Evolutionary conservation across 2,797 vertebrate genomes (phyloP).

Genomic region (Hydrolagus colliei): DNA sequence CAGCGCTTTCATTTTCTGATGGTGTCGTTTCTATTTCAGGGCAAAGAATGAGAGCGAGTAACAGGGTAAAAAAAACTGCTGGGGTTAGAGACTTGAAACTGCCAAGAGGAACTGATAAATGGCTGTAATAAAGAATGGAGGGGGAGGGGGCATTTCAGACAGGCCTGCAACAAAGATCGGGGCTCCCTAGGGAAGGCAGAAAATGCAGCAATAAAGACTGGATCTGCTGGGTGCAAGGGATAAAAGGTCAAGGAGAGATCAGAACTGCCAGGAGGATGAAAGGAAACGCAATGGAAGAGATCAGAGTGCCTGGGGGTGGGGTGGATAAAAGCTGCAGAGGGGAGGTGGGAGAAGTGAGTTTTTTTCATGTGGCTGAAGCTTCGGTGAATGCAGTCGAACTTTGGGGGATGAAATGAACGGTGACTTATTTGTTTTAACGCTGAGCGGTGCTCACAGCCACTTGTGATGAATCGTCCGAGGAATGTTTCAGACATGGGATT

Average conservation of each 20-base stretch:
- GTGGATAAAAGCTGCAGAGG: background rate
- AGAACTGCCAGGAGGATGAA: constrained; percentile 16
- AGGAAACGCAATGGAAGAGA: background rate
- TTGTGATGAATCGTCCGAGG: too few relatives aligned
- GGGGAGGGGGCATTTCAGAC: background rate
- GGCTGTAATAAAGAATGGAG: background rate
- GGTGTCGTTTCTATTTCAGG: background rate
- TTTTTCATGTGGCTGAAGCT: background rate
- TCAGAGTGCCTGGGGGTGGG: constrained; percentile 4
- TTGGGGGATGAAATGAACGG: background rate
- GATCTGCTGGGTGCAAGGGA: background rate
- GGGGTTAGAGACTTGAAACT: background rate
- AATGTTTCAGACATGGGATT: too few relatives aligned
- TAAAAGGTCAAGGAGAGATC: background rate
- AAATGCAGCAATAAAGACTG: constrained; percentile 17
- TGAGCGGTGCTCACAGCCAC: background rate
- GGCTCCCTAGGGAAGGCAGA: constrained; percentile 10
- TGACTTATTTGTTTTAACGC: background rate
- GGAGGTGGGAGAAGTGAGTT: background rate
- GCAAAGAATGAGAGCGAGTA: background rate
- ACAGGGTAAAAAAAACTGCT: background rate
- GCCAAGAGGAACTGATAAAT: background rate
- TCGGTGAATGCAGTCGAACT: background rate
- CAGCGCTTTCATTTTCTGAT: background rate
- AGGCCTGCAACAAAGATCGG: background rate